These are phyloP conservation scores for Danio albolineatus DNA, from an alignment of 2,797 vertebrate species.

Conservation along the genomic window DNA sequence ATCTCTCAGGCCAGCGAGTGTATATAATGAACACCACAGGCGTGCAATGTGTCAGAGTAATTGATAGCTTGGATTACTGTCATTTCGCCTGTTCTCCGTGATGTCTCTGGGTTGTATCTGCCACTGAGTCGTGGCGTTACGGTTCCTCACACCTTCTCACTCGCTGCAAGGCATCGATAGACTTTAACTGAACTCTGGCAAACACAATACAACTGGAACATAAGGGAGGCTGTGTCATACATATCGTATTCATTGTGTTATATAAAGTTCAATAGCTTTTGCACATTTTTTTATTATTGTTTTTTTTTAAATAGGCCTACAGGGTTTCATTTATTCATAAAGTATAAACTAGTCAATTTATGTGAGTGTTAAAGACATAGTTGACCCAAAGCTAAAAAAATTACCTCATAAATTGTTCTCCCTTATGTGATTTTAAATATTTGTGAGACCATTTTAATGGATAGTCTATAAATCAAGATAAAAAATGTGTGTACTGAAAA, in stretches of 20 bases:
- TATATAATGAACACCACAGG: conserved; percentile 37
- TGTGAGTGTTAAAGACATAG: too few relatives aligned
- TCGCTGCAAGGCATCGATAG: conserved; percentile 22
- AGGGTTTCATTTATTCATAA: too few relatives aligned
- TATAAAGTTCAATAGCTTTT: neutral
- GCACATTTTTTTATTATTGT: too few relatives aligned
- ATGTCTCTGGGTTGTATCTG: conserved; percentile 37
- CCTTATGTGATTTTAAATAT: too few relatives aligned
- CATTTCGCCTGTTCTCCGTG: conserved; percentile 35
- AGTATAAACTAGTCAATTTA: too few relatives aligned
- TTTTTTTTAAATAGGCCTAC: too few relatives aligned
- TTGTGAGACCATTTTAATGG: too few relatives aligned
- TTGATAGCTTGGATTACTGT: conserved; percentile 52
- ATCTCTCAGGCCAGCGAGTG: conserved; percentile 36
- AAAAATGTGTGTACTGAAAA: too few relatives aligned
- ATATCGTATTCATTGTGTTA: neutral
- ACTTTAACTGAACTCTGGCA: neutral
- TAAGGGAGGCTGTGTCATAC: neutral
- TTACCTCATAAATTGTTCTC: too few relatives aligned
- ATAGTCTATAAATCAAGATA: too few relatives aligned
- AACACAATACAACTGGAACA: neutral
- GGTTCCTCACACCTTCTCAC: conserved; percentile 33
- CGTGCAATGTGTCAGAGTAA: conserved; percentile 43
- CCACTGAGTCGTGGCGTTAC: neutral
- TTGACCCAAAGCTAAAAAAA: too few relatives aligned